These are phyloP conservation scores for Tipula unca DNA, from an alignment of 2,888 invertebrate species.

Conservation along the genomic window DNA sequence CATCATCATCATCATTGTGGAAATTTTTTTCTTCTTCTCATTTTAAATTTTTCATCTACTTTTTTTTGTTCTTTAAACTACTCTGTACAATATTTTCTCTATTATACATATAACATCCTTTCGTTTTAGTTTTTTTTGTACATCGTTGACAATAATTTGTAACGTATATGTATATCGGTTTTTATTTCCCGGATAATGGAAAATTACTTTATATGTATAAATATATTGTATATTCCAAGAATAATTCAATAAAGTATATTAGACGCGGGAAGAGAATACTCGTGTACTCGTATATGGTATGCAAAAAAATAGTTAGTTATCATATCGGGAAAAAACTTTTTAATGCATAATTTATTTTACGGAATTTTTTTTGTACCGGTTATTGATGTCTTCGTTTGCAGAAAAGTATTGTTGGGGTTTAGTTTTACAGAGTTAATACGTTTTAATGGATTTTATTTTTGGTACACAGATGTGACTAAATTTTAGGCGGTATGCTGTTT, in stretches of 20 bases:
- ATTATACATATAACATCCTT: neutral
- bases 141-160: slow-evolving; percentile 8
- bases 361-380: neutral
- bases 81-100: neutral
- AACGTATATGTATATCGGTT: neutral
- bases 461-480: neutral
- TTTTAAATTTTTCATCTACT: neutral
- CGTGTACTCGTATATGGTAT: neutral
- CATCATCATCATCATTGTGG: neutral
- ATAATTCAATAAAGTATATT: neutral
- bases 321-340: neutral
- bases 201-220: neutral
- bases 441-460: neutral
- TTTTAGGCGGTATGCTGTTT: neutral
- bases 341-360: neutral
- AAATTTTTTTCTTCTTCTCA: neutral
- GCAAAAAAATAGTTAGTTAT: neutral
- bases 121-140: neutral
- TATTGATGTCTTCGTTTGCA: neutral
- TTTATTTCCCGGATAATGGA: neutral
- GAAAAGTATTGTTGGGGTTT: neutral
- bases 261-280: neutral
- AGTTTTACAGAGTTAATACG: neutral
- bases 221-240: neutral
- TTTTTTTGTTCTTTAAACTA: neutral